Base-by-base conservation (phyloP, 2,797 vertebrate genomes). In the Cynopterus sphinx region DNA sequence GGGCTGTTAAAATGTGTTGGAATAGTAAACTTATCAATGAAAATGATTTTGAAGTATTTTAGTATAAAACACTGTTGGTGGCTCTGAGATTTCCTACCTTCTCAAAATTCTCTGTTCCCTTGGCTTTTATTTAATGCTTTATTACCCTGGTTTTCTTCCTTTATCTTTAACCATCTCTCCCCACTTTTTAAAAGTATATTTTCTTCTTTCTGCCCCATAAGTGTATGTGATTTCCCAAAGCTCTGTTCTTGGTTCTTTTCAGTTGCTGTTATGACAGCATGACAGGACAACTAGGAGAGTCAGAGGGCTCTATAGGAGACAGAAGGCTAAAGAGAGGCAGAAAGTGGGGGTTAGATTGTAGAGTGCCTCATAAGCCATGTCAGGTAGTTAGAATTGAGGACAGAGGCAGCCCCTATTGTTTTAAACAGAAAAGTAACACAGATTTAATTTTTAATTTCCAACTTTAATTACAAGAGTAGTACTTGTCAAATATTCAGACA, bases 151-250 rank as follows among this genome's bases (percentile, higher is more conserved):
- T 95, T 96, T 96, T 92, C 83, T 92, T 96, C 90, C 63, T 95
- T 95, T 90, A 91, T 94, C 57, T 96, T 96, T 95, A 93, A 93
- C 43, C 31, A 75, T 33, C 65, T 36, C 46, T 93, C 9, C 74
- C 53, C 28, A 55, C 13, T 74, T 77, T 91, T 86, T 36, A 19
- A 39, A 94, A 83, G 10, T 90, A 59, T 63, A 63, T 94, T 96
- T 96, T 97, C 94, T 97, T 97, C 96, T 97, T 97, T 97, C 94
- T 97, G 96, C 46, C 93, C 93, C 94, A 17, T 97, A 97, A 97
- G 77, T 97, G 83, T 96, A 79, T 94, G 59, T 77, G 49, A 93
- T 61, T 89, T 70, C 82, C 75, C 46, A 92, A 81, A 93, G 33
- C n/a, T 95, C 75, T 96, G 17, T 92, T 86, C 73, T 95, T 97